Evolutionary conservation across 2,113 vertebrate genomes (phyloP), one percentile per base, ranked within the genome.

Genomic region (Elgaria multicarinata): DNA sequence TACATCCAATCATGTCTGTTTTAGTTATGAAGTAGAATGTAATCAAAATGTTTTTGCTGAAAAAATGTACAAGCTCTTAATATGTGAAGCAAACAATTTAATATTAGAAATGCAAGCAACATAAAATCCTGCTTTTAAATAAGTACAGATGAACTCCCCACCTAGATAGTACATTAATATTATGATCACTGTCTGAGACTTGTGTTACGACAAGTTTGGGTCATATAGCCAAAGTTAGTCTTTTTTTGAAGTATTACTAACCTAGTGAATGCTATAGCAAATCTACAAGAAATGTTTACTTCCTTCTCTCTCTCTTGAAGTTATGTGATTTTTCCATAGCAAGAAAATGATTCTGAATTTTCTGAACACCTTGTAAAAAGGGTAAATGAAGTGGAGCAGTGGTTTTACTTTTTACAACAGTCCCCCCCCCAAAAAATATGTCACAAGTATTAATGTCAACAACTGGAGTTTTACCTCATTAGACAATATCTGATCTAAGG

Each of bases 381-480:
- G 93, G 89, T 96, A 97, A 96, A 93, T 95, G 95, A 97, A 97
- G 93, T 94, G 91, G 94, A 93, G 93, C 91, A 94, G 89, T 92
- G 93, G 96, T 93, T 97, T 97, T 97, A 97, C 96, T 97, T 97
- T 97, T 96, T 53, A 66, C 58, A 89, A 97, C 96, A 96, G 96
- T 95, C 94, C 46, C 46, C 46, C 8, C 46, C 46, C 46, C 50
- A 58, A 58, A 95, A 96, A 97, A 97, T 96, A 96, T 94, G 96
- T 97, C 97, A 97, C 92, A 96, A 97, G 97, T 98, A 98, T 98
- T 98, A 97, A 97, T 97, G 97, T 98, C 97, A 97, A 98, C 98
- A 97, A 98, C 98, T 96, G 96, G 97, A 98, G 97, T 97, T 96
- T 97, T 97, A 97, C 97, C 97, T 99, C 98, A 99, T 98, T 98